phyloP scores from a whole-genome alignment of 2,797 vertebrate species.

The Trematomus bernacchii region DNA sequence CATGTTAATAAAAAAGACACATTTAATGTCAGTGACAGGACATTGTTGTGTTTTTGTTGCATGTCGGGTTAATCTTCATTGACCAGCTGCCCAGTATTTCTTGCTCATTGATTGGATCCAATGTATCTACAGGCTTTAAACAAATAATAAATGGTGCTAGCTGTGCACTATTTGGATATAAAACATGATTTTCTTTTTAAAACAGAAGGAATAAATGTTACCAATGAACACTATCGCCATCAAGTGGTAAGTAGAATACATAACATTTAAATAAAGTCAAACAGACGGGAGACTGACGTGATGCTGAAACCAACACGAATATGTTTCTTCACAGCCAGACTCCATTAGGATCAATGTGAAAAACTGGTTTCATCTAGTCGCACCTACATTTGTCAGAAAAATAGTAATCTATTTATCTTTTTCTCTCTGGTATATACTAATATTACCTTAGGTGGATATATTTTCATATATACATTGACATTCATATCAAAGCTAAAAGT shows the following conservation, averaged over 20 bases:
- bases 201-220: neutral
- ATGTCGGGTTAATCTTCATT: neutral
- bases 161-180: neutral
- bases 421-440: neutral
- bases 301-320: neutral
- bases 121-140: neutral
- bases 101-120: neutral
- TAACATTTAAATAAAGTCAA: neutral
- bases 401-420: neutral
- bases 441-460: too few species aligned
- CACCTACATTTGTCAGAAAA: neutral
- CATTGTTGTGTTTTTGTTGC: neutral
- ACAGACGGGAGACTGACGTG: neutral
- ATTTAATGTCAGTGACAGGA: neutral
- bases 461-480: neutral
- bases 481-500: neutral
- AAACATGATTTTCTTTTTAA: neutral
- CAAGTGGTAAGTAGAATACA: conserved; percentile 38
- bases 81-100: neutral
- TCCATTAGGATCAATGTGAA: neutral
- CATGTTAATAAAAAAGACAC: neutral
- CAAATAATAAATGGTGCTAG: neutral
- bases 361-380: neutral
- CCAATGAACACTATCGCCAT: conserved; percentile 42
- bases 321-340: neutral